These are phyloP conservation scores for Cyrtorhinus lividipennis DNA, from an alignment of 1,140 invertebrate species.

Conservation along the genomic window DNA sequence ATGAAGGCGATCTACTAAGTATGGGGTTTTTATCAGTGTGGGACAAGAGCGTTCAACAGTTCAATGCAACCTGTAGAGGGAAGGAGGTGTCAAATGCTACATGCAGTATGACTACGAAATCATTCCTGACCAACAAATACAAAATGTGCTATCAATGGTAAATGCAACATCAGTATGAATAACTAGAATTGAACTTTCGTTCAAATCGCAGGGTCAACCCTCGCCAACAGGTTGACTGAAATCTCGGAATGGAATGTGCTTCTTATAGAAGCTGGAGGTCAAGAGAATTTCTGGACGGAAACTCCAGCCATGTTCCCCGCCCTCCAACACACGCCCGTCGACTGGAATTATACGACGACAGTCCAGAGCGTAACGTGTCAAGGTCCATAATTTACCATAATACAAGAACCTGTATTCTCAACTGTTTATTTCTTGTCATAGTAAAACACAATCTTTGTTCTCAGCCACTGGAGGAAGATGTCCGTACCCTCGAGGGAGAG, in stretches of 20 bases:
- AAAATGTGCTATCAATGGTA: too few relatives aligned
- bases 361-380: background rate
- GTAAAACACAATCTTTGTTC: background rate
- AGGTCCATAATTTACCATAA: background rate
- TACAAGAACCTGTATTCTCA: background rate
- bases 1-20: too few relatives aligned
- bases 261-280: conserved; percentile 58
- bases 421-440: conserved; percentile 15
- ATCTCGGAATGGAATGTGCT: conserved; percentile 57
- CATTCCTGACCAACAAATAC: too few relatives aligned
- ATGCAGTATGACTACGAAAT: too few relatives aligned
- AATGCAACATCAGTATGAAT: too few relatives aligned
- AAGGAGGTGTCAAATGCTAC: too few relatives aligned
- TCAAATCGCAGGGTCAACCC: conserved; percentile 53
- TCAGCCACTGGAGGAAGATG: conserved; percentile 35
- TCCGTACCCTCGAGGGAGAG: conserved; percentile 35
- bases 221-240: conserved; percentile 74
- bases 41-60: too few relatives aligned
- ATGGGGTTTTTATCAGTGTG: too few relatives aligned
- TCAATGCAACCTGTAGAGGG: too few relatives aligned
- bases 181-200: too few relatives aligned
- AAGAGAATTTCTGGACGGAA: conserved; percentile 51
- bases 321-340: conserved; percentile 37
- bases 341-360: conserved; percentile 41
- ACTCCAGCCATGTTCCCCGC: conserved; percentile 45